phyloP scores from a whole-genome alignment of 2,797 vertebrate species.

The Malurus splendens region DNA sequence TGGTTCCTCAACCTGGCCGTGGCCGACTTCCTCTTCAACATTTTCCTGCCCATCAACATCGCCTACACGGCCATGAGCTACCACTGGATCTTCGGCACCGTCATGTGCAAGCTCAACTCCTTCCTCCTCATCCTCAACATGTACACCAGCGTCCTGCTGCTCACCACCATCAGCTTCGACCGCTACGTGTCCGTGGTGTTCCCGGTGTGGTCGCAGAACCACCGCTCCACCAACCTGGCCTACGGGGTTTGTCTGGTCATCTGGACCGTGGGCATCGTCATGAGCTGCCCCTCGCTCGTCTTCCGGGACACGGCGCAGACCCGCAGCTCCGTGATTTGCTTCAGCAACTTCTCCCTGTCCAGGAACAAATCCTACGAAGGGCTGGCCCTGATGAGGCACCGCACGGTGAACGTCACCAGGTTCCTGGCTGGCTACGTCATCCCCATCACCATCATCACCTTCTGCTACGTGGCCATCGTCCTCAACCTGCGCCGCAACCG shows the following conservation, averaged over 20 bases:
- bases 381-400: not conserved
- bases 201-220: constrained; percentile 93
- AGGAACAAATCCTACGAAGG: not conserved
- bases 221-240: constrained; percentile 77
- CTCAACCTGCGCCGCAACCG: constrained; percentile 77
- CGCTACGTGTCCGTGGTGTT: constrained; percentile 86
- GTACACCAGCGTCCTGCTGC: constrained; percentile 92
- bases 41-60: constrained; percentile 84
- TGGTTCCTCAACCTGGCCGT: constrained; percentile 92
- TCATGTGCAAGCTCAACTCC: constrained; percentile 86
- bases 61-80: constrained; percentile 68
- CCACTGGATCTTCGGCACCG: constrained; percentile 85
- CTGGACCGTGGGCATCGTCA: constrained; percentile 75
- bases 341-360: constrained; percentile 75
- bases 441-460: constrained; percentile 81
- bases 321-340: constrained; percentile 66
- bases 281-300: constrained; percentile 80
- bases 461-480: constrained; percentile 84
- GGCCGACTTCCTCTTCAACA: constrained; percentile 89
- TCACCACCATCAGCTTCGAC: constrained; percentile 88
- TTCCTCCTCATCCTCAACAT: constrained; percentile 89
- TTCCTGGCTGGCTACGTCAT: constrained; percentile 81
- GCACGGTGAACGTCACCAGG: constrained; percentile 66
- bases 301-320: constrained; percentile 71
- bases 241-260: constrained; percentile 65